Conservation (phyloP, 2,113 vertebrate genomes). For the Paratilapia polleni region DNA sequence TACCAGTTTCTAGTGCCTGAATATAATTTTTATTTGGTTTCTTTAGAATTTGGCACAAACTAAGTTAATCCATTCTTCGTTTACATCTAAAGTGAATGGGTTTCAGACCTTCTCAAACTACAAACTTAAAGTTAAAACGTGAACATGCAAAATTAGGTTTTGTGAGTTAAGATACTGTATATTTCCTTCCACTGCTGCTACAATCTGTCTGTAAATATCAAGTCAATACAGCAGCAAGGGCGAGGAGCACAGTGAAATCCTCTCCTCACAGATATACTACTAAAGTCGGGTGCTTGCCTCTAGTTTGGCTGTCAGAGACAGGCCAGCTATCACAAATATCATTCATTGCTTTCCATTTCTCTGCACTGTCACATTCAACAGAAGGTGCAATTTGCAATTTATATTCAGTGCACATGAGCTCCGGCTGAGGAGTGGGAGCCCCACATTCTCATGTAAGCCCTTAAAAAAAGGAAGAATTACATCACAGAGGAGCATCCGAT, state of each 20-base stretch:
- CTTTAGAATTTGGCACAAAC: not conserved
- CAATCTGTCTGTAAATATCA: not conserved
- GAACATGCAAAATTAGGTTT: not conserved
- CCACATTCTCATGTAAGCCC: constrained; percentile 20
- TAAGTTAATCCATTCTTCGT: not conserved
- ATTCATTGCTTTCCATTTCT: constrained; percentile 3
- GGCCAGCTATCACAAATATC: not conserved
- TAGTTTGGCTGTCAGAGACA: not conserved
- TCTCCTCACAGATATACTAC: not conserved
- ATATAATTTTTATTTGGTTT: not conserved
- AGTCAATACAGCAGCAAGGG: not conserved
- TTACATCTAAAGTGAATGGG: not conserved
- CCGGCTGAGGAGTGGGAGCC: not conserved
- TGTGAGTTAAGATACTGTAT: not conserved
- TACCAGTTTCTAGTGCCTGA: not conserved
- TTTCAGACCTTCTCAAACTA: not conserved
- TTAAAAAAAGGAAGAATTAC: constrained; percentile 20
- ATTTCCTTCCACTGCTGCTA: not conserved
- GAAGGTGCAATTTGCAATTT: constrained; percentile 20
- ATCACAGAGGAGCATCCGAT: constrained; percentile 34
- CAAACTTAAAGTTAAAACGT: not conserved
- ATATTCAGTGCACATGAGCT: constrained; percentile 45
- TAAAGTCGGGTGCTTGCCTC: not conserved
- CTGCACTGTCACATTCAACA: constrained; percentile 7
- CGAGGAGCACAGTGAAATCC: not conserved